phyloP scores from a whole-genome alignment of 2,797 vertebrate genomes.

The Pseudochaenichthys georgianus region DNA sequence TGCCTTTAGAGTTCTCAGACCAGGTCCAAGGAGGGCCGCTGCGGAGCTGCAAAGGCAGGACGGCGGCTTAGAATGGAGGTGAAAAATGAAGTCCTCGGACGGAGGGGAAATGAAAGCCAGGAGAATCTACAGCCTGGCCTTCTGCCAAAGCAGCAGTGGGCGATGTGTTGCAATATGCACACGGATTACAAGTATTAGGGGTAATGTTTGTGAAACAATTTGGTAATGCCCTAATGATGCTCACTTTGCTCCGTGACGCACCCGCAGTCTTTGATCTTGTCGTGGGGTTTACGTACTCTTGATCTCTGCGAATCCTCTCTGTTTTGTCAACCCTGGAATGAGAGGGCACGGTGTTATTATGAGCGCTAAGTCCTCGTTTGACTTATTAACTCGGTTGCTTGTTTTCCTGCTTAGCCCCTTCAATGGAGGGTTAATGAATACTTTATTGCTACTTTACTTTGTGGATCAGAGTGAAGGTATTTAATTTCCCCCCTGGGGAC shows the following conservation, averaged over 20 bases:
- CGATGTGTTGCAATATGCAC: constrained; percentile 52
- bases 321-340: constrained; percentile 73
- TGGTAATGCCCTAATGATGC: constrained; percentile 54
- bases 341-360: constrained; percentile 47
- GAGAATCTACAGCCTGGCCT: constrained; percentile 48
- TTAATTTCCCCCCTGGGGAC: constrained; percentile 77
- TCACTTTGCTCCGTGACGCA: constrained; percentile 49
- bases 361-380: constrained; percentile 74
- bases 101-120: constrained; percentile 58
- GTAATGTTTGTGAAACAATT: constrained; percentile 58
- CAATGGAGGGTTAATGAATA: constrained; percentile 84
- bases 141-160: constrained; percentile 53
- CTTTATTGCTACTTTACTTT: constrained; percentile 83
- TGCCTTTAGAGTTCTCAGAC: constrained; percentile 68
- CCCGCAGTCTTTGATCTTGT: constrained; percentile 49
- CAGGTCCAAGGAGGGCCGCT: constrained; percentile 57
- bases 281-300: constrained; percentile 45
- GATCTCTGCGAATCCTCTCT: constrained; percentile 53
- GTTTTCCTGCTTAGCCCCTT: constrained; percentile 77
- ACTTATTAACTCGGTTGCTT: constrained; percentile 78
- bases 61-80: constrained; percentile 66
- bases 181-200: constrained; percentile 61
- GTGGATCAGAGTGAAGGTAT: constrained; percentile 78
- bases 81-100: constrained; percentile 74
- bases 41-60: constrained; percentile 62